Evolutionary conservation across 2,797 vertebrate genomes (phyloP).

Genomic region (Tapera naevia): DNA sequence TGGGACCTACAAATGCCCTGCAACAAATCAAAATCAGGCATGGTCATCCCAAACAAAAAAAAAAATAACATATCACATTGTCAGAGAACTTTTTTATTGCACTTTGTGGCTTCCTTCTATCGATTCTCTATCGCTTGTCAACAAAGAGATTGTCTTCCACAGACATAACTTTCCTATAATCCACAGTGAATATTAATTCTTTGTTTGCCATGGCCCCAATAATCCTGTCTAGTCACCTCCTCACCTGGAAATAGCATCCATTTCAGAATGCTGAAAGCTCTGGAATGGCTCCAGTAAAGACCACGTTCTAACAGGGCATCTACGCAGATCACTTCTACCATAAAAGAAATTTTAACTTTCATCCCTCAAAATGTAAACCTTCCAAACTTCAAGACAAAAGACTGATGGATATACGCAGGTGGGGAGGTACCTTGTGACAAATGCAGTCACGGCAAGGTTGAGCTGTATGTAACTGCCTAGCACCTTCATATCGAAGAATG

Average conservation of each 20-base stretch:
- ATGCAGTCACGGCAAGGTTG: fast-evolving
- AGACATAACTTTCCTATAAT: not conserved
- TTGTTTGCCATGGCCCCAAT: not conserved
- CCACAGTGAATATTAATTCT: not conserved
- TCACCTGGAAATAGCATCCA: not conserved
- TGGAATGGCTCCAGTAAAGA: not conserved
- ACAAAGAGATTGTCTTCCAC: not conserved
- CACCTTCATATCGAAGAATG: not conserved
- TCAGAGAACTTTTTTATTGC: not conserved
- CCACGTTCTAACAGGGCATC: not conserved
- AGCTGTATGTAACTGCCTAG: not conserved
- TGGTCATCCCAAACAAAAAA: not conserved
- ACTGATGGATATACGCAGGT: not conserved
- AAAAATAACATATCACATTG: not conserved
- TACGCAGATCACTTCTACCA: not conserved
- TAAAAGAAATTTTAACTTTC: not conserved
- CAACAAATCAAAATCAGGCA: not conserved
- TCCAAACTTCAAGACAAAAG: not conserved
- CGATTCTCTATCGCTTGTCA: not conserved
- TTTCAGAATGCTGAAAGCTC: not conserved
- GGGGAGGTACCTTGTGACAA: not conserved
- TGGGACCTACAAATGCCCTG: constrained; percentile 79
- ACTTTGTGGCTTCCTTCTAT: not conserved
- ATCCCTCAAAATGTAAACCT: not conserved
- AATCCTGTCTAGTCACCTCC: not conserved